Base-by-base conservation (phyloP, 2,797 vertebrate genomes). In the Bryconaethiops microstoma region DNA sequence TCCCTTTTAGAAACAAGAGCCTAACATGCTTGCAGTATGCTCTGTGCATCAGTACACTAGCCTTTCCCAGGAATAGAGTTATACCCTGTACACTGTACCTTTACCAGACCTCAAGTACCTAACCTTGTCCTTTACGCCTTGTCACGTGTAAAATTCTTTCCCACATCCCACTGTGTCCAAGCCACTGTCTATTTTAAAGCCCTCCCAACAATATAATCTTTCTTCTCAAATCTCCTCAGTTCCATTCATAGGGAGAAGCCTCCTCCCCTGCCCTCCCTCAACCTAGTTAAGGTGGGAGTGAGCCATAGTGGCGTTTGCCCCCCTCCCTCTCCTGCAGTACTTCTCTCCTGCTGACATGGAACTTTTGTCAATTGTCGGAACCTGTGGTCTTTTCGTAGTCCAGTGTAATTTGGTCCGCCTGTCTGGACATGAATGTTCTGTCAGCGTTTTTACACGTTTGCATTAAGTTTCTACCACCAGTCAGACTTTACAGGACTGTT, bases 381-480 rank as follows among this genome's bases (percentile, higher is more conserved):
- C 73, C 77, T 72, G 78, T 84, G 69, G 78, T 86, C 78, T 69
- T 17, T 65, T 79, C 70, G 78, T 86, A 76, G 79, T 84, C 78
- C 65, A 45, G 82, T 77, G 79, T 83, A 65, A 76, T 77, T 85
- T 82, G 77, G 78, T 79, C 57, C 19, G 71, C 75, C 52, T 84
- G 84, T 83, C 80, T 42, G 73, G 84, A 86, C 78, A 83, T 83
- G 69, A 87, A 79, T 81, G 82, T 83, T 81, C 80, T 79, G 76
- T 85, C 82, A 79, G 75, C 17, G 74, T 74, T 86, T 78, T 71
- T 82, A 64, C 79, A 60, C 59, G 64, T 68, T 83, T 52, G n/a
- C 63, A 48, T 42, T 76, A 72, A 21, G 10, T 40, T 57, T 81
- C 77, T 83, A 42, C 57, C 55, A 71, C 52, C 74, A 50, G 69